A percentile compares a stretch with the other conserved stretches of the same genome.
Evolutionary conservation across 1,140 invertebrate species (phyloP).

Genomic region (Homalodisca vitripennis): DNA sequence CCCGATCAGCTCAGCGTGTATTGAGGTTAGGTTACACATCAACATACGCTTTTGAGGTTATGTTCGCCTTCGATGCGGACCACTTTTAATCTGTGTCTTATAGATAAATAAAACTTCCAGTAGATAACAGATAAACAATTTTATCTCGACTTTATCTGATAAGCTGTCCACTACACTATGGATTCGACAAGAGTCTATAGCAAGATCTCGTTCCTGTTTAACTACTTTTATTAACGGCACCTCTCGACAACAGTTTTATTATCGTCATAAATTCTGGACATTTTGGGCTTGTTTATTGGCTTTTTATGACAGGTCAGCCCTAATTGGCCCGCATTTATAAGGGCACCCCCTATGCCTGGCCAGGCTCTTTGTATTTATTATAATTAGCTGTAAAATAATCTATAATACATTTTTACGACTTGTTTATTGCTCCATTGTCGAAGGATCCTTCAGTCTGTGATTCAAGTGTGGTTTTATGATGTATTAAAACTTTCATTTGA

Average conservation of each 20-base stretch:
- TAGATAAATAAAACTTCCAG: too few species aligned
- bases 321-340: not conserved
- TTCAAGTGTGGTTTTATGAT: not conserved
- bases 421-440: constrained; percentile 6
- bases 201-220: too few species aligned
- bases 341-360: too few species aligned
- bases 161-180: too few species aligned
- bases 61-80: too few species aligned
- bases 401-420: not conserved
- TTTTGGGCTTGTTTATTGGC: constrained; percentile 11
- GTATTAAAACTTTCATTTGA: too few species aligned
- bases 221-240: constrained; percentile 6
- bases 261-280: constrained; percentile 6
- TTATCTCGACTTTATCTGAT: too few species aligned
- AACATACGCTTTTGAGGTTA: too few species aligned
- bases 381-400: constrained; percentile 6
- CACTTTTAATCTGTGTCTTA: too few species aligned
- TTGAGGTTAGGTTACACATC: not conserved
- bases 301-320: constrained; percentile 2
- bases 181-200: too few species aligned
- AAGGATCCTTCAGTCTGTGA: not conserved
- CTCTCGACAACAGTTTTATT: constrained; percentile 3
- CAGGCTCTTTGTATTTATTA: constrained; percentile 22
- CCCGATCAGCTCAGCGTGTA: not conserved
- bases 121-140: too few species aligned